phyloP scores from a whole-genome alignment of 2,113 vertebrate species.

The Rhinoptilus africanus region DNA sequence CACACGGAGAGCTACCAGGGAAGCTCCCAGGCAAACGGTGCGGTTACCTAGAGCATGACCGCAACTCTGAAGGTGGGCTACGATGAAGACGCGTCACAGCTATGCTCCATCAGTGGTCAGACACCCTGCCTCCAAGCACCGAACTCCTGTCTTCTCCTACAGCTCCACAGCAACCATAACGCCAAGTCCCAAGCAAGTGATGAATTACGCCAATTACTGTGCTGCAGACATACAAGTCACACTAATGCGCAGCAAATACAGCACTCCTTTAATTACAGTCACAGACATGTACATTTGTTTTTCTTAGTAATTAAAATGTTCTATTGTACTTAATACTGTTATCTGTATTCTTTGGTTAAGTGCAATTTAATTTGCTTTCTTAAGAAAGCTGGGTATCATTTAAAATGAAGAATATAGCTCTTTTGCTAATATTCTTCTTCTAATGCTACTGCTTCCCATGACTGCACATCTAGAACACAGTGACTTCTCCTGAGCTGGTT shows the following conservation, averaged over 20 bases:
- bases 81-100: background rate
- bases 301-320: conserved; percentile 63
- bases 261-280: conserved; percentile 58
- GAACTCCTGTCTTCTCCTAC: background rate
- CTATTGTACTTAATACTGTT: conserved; percentile 57
- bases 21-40: background rate
- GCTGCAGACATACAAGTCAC: conserved; percentile 39
- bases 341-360: conserved; percentile 47
- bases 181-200: conserved; percentile 23
- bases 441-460: background rate
- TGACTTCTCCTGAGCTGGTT: background rate
- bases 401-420: conserved; percentile 2
- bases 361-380: conserved; percentile 62
- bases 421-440: background rate
- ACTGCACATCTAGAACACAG: background rate
- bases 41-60: background rate
- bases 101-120: background rate
- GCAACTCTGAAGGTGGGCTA: background rate
- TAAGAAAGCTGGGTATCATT: conserved; percentile 25
- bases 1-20: accelerated
- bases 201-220: conserved; percentile 52
- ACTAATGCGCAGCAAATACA: conserved; percentile 33
- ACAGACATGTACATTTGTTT: conserved; percentile 43
- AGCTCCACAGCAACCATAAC: background rate
- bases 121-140: background rate